phyloP scores from a whole-genome alignment of 2,113 vertebrate species.

The Geothlypis trichas region DNA sequence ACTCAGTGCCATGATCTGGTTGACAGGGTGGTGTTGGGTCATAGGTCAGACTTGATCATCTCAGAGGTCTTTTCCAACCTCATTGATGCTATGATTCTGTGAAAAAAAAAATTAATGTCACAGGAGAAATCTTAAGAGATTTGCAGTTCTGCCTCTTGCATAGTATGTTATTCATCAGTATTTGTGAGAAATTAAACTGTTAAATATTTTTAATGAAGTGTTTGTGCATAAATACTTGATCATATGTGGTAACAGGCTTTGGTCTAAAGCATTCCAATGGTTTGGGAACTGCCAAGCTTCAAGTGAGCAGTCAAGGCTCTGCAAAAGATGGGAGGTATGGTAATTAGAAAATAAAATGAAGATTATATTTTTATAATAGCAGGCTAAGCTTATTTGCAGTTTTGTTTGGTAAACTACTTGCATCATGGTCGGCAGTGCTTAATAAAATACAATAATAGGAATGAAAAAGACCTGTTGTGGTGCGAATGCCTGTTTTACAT shows the following conservation, averaged over 20 bases:
- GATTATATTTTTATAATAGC: background rate
- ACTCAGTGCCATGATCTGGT: background rate
- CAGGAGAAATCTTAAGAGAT: background rate
- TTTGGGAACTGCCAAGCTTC: background rate
- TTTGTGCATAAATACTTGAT: background rate
- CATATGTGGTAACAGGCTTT: background rate
- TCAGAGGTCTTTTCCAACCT: background rate
- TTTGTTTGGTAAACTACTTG: background rate
- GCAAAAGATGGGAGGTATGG: background rate
- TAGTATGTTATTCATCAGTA: background rate
- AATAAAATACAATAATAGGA: background rate
- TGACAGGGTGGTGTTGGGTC: background rate
- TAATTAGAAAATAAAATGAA: background rate
- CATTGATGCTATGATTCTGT: background rate
- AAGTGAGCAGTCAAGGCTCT: background rate
- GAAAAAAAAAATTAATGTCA: background rate
- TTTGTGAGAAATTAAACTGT: background rate
- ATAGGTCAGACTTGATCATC: background rate
- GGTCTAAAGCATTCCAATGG: background rate
- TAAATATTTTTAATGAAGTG: background rate
- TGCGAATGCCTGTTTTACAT: background rate
- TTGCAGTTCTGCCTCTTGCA: background rate
- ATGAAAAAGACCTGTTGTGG: background rate
- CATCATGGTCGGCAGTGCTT: background rate
- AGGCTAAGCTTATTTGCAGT: background rate